Conservation (phyloP, 2,888 invertebrate species). For the Lamellibrachia satsuma region DNA sequence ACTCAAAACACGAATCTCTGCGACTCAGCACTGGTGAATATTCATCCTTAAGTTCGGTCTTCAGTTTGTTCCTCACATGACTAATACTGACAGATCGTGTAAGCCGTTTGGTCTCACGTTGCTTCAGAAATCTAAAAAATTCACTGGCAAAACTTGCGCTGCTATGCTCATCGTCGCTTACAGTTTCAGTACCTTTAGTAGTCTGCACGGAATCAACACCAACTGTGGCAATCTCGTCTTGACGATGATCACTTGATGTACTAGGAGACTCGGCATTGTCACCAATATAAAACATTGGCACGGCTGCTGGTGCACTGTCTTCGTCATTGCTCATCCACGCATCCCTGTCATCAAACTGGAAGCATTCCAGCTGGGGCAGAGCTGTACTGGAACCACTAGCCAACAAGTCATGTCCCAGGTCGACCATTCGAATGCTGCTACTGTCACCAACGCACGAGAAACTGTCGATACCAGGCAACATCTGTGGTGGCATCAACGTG, state of each 20-base stretch:
- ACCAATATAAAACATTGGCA: background rate
- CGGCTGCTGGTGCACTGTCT: background rate
- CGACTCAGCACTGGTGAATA: background rate
- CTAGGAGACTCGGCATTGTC: background rate
- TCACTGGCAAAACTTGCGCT: background rate
- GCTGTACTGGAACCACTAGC: constrained; percentile 10
- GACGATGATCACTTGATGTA: background rate
- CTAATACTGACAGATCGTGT: background rate
- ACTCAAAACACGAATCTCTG: background rate
- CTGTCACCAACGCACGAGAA: background rate
- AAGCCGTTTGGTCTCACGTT: background rate
- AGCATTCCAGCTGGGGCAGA: background rate
- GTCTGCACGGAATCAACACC: background rate
- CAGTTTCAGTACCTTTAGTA: background rate
- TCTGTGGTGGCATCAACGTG: background rate
- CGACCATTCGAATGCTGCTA: background rate
- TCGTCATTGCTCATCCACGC: background rate
- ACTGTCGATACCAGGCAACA: background rate
- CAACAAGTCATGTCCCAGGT: constrained; percentile 6
- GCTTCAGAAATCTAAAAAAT: background rate
- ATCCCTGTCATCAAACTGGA: constrained; percentile 6
- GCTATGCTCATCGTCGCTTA: background rate
- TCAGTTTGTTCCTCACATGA: background rate
- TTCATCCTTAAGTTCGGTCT: background rate
- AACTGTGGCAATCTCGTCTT: background rate